phyloP scores from a whole-genome alignment of 2,113 vertebrate genomes.

The Cettia cetti region DNA sequence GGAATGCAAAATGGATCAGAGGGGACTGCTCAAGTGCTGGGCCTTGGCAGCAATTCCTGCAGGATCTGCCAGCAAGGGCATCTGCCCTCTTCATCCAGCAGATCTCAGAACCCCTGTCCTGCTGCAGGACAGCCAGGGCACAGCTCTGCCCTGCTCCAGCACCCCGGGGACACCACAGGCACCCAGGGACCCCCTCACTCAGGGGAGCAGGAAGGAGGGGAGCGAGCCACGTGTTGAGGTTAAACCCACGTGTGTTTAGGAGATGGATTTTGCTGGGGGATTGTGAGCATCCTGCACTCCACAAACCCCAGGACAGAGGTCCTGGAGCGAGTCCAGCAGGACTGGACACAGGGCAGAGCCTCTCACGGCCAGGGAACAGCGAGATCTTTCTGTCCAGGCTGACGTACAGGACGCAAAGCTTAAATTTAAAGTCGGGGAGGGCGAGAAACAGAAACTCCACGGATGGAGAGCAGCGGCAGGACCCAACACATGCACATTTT shows the following conservation, averaged over 20 bases:
- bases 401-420: neutral
- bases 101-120: neutral
- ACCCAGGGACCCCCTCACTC: neutral
- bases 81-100: rapidly evolving
- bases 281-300: rapidly evolving
- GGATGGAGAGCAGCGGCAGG: neutral
- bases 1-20: rapidly evolving
- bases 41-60: neutral
- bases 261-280: neutral
- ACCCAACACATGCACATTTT: constrained; percentile 18
- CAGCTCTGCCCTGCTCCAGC: neutral
- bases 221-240: rapidly evolving
- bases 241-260: neutral
- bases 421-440: neutral
- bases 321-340: neutral
- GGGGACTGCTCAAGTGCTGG: neutral
- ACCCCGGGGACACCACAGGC: rapidly evolving
- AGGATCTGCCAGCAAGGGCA: neutral
- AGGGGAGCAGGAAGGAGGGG: neutral
- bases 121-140: neutral
- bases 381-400: neutral
- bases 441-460: neutral
- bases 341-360: neutral
- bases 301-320: rapidly evolving
- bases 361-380: rapidly evolving